Conservation (phyloP, 2,113 vertebrate species). For the Cyprinodon variegatus region DNA sequence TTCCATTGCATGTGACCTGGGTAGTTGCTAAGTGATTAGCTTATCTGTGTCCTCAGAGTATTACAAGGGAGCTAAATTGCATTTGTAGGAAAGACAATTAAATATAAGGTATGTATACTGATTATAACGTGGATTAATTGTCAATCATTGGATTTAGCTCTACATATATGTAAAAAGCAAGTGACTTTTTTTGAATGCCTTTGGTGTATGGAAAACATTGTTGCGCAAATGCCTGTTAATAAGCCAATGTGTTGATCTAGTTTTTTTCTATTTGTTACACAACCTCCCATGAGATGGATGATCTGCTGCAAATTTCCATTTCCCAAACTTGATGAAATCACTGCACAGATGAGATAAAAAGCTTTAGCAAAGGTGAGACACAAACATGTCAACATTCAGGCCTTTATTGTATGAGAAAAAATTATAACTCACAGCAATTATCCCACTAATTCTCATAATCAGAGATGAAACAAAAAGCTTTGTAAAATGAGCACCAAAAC, state of each 20-base stretch:
- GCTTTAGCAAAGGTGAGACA: slow-evolving; percentile 18
- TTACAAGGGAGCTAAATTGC: slow-evolving; percentile 54
- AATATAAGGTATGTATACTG: neutral
- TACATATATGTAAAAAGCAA: slow-evolving; percentile 36
- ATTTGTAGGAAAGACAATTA: slow-evolving; percentile 46
- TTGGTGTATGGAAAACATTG: neutral
- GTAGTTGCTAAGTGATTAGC: slow-evolving; percentile 27
- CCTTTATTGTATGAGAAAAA: slow-evolving; percentile 25
- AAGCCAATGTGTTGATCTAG: slow-evolving; percentile 13
- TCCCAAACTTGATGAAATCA: slow-evolving; percentile 41
- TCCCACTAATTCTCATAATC: slow-evolving; percentile 37
- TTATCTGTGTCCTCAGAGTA: slow-evolving; percentile 40
- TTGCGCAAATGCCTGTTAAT: slow-evolving; percentile 1
- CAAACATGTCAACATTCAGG: slow-evolving; percentile 25
- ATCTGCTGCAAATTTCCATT: slow-evolving; percentile 30
- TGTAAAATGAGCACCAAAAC: slow-evolving; percentile 32
- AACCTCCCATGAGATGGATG: slow-evolving; percentile 31
- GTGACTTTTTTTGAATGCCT: slow-evolving; percentile 16
- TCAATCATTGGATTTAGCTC: slow-evolving; percentile 22
- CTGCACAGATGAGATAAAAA: slow-evolving; percentile 16
- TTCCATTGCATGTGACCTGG: slow-evolving; percentile 51
- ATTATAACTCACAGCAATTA: slow-evolving; percentile 32
- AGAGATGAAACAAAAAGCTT: slow-evolving; percentile 38
- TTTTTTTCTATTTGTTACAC: slow-evolving; percentile 31
- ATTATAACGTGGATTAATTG: slow-evolving; percentile 31